These are phyloP conservation scores for Meteorus colon DNA, from an alignment of 2,888 invertebrate species.

Conservation along the genomic window DNA sequence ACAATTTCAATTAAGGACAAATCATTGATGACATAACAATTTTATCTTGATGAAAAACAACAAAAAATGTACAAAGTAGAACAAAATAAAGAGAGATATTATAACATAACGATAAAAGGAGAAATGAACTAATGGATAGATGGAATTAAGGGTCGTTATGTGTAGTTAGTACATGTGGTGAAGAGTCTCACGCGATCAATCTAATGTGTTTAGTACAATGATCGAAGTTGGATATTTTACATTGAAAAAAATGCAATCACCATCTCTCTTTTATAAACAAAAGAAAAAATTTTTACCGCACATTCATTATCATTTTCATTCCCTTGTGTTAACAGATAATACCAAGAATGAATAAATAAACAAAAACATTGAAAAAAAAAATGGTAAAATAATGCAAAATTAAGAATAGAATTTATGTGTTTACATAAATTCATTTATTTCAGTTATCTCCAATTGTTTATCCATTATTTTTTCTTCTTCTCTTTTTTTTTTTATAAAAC, in stretches of 20 bases:
- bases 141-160: conserved; percentile 9
- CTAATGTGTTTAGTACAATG: conserved; percentile 7
- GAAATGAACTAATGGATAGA: not conserved
- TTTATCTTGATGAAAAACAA: not conserved
- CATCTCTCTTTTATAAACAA: not conserved
- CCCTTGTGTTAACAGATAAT: not conserved
- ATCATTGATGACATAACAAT: not conserved
- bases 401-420: not conserved
- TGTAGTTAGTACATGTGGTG: conserved; percentile 21
- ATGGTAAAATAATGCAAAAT: not conserved
- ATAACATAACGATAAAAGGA: not conserved
- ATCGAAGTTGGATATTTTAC: not conserved
- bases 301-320: no score
- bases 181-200: conserved; percentile 37
- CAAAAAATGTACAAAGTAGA: not conserved
- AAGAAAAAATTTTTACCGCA: no score
- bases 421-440: not conserved
- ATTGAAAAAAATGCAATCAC: not conserved
- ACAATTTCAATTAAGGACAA: conserved; percentile 32
- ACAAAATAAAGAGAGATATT: conserved; percentile 18
- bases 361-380: not conserved
- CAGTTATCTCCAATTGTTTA: not conserved
- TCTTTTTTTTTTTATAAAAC: not conserved
- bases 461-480: not conserved
- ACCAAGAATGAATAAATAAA: not conserved